phyloP scores from a whole-genome alignment of 2,113 vertebrate species.

The Pluvialis apricaria region DNA sequence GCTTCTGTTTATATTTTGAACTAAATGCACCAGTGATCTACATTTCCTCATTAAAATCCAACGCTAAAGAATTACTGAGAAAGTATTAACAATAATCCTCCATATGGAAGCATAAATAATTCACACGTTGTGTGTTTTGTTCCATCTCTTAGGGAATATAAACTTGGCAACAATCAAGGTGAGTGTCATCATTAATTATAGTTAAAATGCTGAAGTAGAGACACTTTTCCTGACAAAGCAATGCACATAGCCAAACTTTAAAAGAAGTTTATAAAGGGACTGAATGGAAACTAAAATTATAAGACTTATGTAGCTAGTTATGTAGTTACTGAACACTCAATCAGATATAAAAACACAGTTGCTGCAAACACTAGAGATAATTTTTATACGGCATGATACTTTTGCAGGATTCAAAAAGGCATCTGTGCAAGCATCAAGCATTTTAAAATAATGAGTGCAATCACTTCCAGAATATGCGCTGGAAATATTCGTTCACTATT shows the following conservation, averaged over 20 bases:
- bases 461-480: background rate
- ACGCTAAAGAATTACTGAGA: conserved; percentile 22
- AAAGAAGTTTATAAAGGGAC: background rate
- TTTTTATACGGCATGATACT: background rate
- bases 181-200: conserved; percentile 14
- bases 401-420: background rate
- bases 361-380: background rate
- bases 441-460: background rate
- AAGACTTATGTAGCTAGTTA: background rate
- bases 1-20: conserved; percentile 37
- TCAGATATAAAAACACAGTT: conserved; percentile 15
- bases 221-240: conserved; percentile 6
- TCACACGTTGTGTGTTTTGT: conserved; percentile 19
- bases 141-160: conserved; percentile 15
- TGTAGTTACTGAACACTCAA: background rate
- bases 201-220: conserved; percentile 27
- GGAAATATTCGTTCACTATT: background rate
- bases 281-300: conserved; percentile 3
- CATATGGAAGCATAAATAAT: conserved; percentile 53
- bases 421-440: background rate
- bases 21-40: background rate
- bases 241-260: background rate
- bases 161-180: conserved; percentile 15
- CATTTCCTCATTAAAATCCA: conserved; percentile 31
- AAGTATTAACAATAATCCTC: conserved; percentile 40